Evolutionary conservation across 2,888 invertebrate genomes (phyloP), one percentile per base, ranked within the genome.

Genomic region (Mythimna lalbum): DNA sequence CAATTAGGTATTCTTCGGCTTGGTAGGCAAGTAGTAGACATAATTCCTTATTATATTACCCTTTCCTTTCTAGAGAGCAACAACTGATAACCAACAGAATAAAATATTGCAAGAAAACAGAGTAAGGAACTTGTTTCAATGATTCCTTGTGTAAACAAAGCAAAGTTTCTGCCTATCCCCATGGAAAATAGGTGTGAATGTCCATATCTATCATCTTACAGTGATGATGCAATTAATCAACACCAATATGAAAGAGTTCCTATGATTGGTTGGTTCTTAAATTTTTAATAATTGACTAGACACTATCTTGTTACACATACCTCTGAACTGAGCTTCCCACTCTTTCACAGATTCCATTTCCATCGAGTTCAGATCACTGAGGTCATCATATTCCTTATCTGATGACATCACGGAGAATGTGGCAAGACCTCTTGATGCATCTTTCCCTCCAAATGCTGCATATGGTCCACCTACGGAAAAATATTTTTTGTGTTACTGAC

Each of bases 251-350:
- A 61, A 60, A 33, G n/a, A 33, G 27, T 27, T 68, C 1, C 50
- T 47, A 31, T 52, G 53, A 75, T 70, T 76, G 70, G 70, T 19
- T 36, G 12, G 0, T 70, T 56, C 21, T 39, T 50, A 0, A 59
- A 12, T 23, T 52, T 52, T 47, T 43, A 27, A 52, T 53, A 64
- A 76, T 57, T 75, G 56, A 36, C 21, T 52, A 64, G 31, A 43
- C 31, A 10, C 2, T 36, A 36, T 47, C 49, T 71, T 63, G 62
- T 70, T 57, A 39, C 53, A 69, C 78, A 86, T 96, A 98, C 99
- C 99, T 97, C 98, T 98, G 93, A 99, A 99, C 93, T 99, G 99
- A 94, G 98, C 98, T 93, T 99, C 99, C 99, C 99, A 99, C 95
- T 99, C 99, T 82, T 97, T 97, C 10, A 99, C 98, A 31, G 98